Conservation (phyloP, 2,888 invertebrate species). For the Patella caerulea region DNA sequence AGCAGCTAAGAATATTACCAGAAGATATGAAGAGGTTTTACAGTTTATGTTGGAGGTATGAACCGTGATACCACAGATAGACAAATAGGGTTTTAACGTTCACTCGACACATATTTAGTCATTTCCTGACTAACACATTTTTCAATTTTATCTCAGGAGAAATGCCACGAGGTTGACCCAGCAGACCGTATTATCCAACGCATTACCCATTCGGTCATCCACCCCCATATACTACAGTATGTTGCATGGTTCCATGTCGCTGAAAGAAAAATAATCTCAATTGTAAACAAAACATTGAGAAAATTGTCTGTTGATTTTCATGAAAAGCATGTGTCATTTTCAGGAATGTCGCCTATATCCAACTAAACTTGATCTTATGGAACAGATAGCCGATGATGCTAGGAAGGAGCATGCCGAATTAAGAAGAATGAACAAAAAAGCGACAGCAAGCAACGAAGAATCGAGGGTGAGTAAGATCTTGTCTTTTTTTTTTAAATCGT, state of each 20-base stretch:
- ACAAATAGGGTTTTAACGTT: too few relatives aligned
- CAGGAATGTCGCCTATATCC: conserved; percentile 58
- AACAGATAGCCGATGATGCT: conserved; percentile 43
- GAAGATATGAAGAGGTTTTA: conserved; percentile 54
- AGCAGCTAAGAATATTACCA: conserved; percentile 54
- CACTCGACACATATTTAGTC: too few relatives aligned
- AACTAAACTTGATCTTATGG: conserved; percentile 49
- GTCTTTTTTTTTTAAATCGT: not conserved
- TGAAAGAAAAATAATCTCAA: too few relatives aligned
- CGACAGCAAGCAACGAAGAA: conserved; percentile 46
- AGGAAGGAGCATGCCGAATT: conserved; percentile 42
- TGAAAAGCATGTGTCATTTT: not conserved
- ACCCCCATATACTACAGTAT: too few relatives aligned
- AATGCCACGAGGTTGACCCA: too few relatives aligned
- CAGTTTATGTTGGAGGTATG: conserved; percentile 48
- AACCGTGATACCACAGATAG: not conserved
- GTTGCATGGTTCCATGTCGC: too few relatives aligned
- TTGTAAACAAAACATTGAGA: too few relatives aligned
- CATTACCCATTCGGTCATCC: too few relatives aligned
- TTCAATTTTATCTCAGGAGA: too few relatives aligned
- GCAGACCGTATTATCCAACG: too few relatives aligned
- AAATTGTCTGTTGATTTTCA: too few relatives aligned
- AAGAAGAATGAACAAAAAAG: conserved; percentile 49
- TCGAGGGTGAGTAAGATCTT: conserved; percentile 40
- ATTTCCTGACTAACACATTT: too few relatives aligned